Evolutionary conservation across 1,140 invertebrate species (phyloP).

Genomic region (Proales similis): DNA sequence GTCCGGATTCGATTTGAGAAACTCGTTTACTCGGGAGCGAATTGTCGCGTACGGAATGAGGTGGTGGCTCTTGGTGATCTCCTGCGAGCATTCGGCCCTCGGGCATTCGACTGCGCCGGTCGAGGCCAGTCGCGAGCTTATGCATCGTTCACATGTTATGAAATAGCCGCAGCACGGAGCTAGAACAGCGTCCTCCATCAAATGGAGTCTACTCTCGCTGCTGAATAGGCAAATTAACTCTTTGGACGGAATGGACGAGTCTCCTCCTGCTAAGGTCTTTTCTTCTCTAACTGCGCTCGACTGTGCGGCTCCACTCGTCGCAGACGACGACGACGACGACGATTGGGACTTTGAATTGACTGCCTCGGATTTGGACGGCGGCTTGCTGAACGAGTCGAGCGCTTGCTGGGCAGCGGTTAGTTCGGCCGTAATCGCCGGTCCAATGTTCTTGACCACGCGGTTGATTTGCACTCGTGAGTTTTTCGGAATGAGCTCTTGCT

Average conservation of each 20-base stretch:
- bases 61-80: conserved; percentile 18
- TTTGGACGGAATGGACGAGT: no score
- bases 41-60: conserved; percentile 30
- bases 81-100: conserved; percentile 11
- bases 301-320: no score
- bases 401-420: no score
- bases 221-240: no score
- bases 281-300: no score
- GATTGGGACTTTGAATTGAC: no score
- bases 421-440: conserved; percentile 26
- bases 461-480: conserved; percentile 32
- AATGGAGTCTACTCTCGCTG: no score
- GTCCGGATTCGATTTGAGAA: no score
- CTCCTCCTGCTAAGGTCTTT: no score
- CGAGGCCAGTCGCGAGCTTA: not conserved
- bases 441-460: conserved; percentile 29
- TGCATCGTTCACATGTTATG: conserved; percentile 37
- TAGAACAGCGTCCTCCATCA: conserved; percentile 23
- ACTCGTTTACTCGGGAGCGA: conserved; percentile 12
- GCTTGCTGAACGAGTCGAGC: no score
- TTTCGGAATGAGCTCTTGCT: conserved; percentile 27
- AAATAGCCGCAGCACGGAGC: conserved; percentile 38
- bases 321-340: no score
- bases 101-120: conserved; percentile 12
- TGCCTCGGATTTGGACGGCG: no score